Evolutionary conservation across 2,888 invertebrate genomes (phyloP).

Genomic region (Lasius platythorax): DNA sequence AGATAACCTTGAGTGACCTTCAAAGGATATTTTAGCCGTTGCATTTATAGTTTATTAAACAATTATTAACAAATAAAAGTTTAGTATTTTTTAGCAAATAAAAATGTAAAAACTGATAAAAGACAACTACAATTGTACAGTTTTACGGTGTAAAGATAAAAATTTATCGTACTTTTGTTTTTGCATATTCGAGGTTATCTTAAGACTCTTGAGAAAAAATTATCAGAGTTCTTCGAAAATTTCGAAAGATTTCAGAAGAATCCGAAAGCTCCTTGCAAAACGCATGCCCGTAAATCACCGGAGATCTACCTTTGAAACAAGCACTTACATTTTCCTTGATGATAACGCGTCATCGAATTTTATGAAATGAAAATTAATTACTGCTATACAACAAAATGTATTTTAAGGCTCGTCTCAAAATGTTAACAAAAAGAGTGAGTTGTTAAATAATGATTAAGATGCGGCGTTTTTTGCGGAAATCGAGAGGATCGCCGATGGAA

Average conservation of each 20-base stretch:
- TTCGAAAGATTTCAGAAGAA: not conserved
- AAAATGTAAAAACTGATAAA: not conserved
- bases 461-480: not conserved
- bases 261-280: not conserved
- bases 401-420: constrained; percentile 12
- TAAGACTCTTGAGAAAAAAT: not conserved
- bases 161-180: constrained; percentile 3
- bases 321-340: constrained; percentile 1
- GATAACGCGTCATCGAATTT: constrained; percentile 1
- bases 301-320: constrained; percentile 1
- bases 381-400: not conserved
- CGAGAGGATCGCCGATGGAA: constrained; percentile 1
- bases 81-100: not conserved
- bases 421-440: constrained; percentile 11
- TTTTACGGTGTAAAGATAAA: not conserved
- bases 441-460: constrained; percentile 19
- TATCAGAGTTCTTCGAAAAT: not conserved
- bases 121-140: not conserved
- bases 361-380: constrained; percentile 21
- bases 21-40: not conserved
- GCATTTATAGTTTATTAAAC: not conserved
- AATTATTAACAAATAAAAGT: constrained; percentile 1
- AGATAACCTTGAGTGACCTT: not conserved
- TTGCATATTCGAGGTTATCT: not conserved
- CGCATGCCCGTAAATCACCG: not conserved